Evolutionary conservation across 2,113 vertebrate species (phyloP).

Genomic region (Trogon surrucura): DNA sequence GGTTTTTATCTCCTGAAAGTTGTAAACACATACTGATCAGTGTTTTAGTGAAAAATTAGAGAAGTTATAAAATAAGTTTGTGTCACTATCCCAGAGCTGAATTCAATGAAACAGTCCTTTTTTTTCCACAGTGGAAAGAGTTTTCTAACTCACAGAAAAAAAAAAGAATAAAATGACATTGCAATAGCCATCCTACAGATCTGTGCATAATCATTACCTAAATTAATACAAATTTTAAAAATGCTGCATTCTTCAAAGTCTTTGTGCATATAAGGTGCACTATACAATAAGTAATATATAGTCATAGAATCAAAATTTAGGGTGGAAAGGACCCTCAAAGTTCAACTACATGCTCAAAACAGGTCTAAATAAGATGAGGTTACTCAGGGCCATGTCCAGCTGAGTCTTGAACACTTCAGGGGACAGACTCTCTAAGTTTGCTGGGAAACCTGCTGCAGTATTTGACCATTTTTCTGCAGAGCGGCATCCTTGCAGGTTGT

Average conservation of each 20-base stretch:
- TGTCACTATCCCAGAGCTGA: background rate
- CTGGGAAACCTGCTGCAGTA: background rate
- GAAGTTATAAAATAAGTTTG: background rate
- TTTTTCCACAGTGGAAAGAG: background rate
- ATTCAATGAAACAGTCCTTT: background rate
- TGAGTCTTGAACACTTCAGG: background rate
- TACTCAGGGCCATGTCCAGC: background rate
- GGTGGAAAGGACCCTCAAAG: background rate
- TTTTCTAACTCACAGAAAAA: background rate
- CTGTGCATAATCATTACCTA: background rate
- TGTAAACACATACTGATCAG: background rate
- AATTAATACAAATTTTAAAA: background rate
- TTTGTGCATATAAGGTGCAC: background rate
- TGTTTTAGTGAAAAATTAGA: constrained; percentile 14
- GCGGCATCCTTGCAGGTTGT: background rate
- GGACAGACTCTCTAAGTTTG: background rate
- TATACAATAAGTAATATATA: background rate
- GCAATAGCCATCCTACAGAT: background rate
- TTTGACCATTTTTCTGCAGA: background rate
- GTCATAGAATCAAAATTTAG: background rate
- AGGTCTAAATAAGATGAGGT: background rate
- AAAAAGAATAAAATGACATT: background rate
- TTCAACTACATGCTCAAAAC: background rate
- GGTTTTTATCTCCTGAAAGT: background rate
- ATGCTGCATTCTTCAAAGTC: constrained; percentile 11